Evolutionary conservation across 2,888 invertebrate species (phyloP).

Genomic region (Zele albiditarsus): DNA sequence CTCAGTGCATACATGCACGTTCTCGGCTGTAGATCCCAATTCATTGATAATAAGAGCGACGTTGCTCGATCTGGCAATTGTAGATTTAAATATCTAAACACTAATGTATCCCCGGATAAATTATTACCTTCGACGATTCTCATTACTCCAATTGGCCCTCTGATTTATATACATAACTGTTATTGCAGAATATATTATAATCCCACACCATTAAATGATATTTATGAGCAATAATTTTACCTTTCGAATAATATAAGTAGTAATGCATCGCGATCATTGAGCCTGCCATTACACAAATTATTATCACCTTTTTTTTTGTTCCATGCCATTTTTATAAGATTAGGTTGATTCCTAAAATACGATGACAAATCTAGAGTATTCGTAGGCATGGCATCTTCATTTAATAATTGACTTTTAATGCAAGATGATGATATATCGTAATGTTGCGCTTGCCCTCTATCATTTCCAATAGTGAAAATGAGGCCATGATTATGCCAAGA

Average conservation of each 20-base stretch:
- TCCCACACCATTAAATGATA: background rate
- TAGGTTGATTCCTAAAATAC: slow-evolving; percentile 77
- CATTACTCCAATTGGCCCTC: slow-evolving; percentile 77
- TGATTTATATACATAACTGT: slow-evolving; percentile 39
- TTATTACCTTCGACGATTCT: slow-evolving; percentile 75
- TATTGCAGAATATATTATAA: slow-evolving; percentile 37
- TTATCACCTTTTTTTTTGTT: slow-evolving; percentile 75
- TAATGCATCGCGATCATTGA: slow-evolving; percentile 74
- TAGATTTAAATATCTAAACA: slow-evolving; percentile 79
- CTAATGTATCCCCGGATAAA: slow-evolving; percentile 77
- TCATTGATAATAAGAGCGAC: slow-evolving; percentile 79
- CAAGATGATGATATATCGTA: slow-evolving; percentile 83
- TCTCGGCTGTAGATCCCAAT: slow-evolving; percentile 86
- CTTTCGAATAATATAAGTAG: slow-evolving; percentile 78
- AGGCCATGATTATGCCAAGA: slow-evolving; percentile 84
- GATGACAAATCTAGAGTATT: slow-evolving; percentile 79
- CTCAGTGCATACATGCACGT: slow-evolving; percentile 85
- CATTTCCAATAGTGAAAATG: slow-evolving; percentile 80
- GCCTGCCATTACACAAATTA: slow-evolving; percentile 66
- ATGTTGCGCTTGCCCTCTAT: slow-evolving; percentile 83
- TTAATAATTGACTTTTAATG: slow-evolving; percentile 79
- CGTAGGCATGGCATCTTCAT: slow-evolving; percentile 79
- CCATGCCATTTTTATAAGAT: slow-evolving; percentile 77
- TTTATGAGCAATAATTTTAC: slow-evolving; percentile 55
- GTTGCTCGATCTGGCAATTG: slow-evolving; percentile 82